Base-by-base conservation (phyloP, 2,888 invertebrate genomes). In the Deilephila porcellus region DNA sequence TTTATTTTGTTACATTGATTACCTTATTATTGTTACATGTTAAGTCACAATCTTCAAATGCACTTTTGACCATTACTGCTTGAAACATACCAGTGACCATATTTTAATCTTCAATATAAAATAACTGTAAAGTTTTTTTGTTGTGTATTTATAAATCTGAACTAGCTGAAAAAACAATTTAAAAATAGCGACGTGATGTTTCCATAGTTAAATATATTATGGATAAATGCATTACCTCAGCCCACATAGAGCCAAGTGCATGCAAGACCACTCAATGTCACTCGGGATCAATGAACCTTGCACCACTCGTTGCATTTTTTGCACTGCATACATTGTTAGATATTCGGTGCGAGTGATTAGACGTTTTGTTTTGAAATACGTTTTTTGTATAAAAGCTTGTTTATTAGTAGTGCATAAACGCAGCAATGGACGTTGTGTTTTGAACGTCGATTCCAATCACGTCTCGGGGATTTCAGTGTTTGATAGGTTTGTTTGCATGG, bases 221-320 rank as follows among this genome's bases (percentile, higher is more conserved):
- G 20, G 5, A 63, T 72, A 72, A 72, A 70, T 53, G 45, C 72
- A 63, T 75, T 45, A 37, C 67, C 63, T n/a, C 59, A 73, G 62
- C 60, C 64, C 59, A 71, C 75, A 59, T 74, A 71, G 73, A 70
- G 53, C 53, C 53, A 6, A 77, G 75, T 76, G 75, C 74, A 64
- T 80, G 81, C 80, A 84, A 75, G 74, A 81, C 81, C 19, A 17
- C 17, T 83, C 85, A 87, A 86, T 86, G 86, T 86, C 88, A 83
- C 80, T 76, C 77, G 78, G 82, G 78, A 82, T 79, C 88, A 81
- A 84, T 86, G 88, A 87, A 86, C 88, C 81, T 81, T 76, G 75
- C 53, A 56, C 53, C 53, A 56, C 53, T 56, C 19, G 53, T 56
- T 56, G 76, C 76, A 78, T 79, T 85, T 85, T 83, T 86, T 84